Percentiles rank a stretch among this genome's conserved stretches.
Conservation (phyloP, 2,113 vertebrate genomes). For the Cichladusa arquata region DNA sequence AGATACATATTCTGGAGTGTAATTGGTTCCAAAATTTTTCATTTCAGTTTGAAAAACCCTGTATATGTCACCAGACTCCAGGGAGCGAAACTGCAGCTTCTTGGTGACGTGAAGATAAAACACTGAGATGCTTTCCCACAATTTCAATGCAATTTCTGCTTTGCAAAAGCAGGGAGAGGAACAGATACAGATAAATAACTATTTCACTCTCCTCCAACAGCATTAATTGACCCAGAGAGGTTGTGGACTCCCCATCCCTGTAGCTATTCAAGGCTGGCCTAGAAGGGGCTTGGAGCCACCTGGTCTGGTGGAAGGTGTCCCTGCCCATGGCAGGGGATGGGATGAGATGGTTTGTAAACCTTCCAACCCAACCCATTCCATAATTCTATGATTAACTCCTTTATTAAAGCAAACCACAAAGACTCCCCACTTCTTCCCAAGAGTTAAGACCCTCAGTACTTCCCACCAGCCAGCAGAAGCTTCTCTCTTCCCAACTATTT, state of each 20-base stretch:
- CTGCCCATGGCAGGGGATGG: neutral
- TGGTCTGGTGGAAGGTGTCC: neutral
- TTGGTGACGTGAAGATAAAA: neutral
- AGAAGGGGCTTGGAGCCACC: neutral
- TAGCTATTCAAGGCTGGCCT: neutral
- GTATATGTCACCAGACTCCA: rapidly evolving
- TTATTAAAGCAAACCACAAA: neutral
- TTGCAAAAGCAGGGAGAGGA: neutral
- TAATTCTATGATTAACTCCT: neutral
- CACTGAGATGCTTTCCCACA: neutral
- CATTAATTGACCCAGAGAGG: neutral
- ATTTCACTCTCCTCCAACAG: neutral
- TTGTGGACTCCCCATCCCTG: neutral
- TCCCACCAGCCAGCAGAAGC: neutral
- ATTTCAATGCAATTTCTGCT: neutral
- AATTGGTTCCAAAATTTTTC: neutral
- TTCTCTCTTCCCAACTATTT: neutral
- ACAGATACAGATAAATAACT: rapidly evolving
- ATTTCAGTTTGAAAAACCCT: neutral
- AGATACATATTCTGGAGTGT: neutral
- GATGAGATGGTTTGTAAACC: neutral
- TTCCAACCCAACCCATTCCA: neutral
- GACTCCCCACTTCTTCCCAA: neutral
- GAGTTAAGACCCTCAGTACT: neutral
- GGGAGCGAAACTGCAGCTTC: neutral